Evolutionary conservation across 2,113 vertebrate genomes (phyloP).

Genomic region (Gracilinanus agilis): DNA sequence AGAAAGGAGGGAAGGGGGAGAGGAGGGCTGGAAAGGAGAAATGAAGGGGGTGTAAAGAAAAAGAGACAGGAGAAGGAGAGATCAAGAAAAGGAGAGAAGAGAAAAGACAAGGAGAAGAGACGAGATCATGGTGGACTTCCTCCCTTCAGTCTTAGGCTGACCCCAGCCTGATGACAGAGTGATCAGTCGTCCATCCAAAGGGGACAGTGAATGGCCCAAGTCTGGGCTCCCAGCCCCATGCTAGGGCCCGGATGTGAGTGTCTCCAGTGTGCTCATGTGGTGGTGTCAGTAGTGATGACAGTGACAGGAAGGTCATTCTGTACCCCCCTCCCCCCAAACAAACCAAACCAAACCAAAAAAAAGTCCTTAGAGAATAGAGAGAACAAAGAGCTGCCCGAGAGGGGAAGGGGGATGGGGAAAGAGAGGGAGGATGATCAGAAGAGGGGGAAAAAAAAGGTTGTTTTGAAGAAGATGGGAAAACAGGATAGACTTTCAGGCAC

Average conservation of each 20-base stretch:
- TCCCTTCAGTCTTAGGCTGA: background rate
- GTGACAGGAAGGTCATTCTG: background rate
- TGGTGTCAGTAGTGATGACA: background rate
- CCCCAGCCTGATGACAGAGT: background rate
- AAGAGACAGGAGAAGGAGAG: rapidly evolving
- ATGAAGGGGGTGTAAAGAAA: rapidly evolving
- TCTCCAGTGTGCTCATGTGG: background rate
- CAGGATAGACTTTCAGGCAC: background rate
- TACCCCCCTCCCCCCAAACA: background rate
- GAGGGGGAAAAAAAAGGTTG: background rate
- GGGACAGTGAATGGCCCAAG: background rate
- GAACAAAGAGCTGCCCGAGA: background rate
- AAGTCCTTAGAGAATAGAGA: background rate
- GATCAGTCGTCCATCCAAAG: background rate
- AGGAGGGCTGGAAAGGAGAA: background rate
- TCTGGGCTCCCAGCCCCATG: background rate
- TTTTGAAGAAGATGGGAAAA: background rate
- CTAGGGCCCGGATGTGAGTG: background rate
- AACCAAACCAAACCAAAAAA: background rate
- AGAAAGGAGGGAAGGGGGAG: too few relatives aligned
- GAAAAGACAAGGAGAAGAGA: background rate
- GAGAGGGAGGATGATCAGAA: background rate
- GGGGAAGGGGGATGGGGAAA: background rate
- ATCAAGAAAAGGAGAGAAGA: too few relatives aligned
- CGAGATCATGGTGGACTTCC: background rate